Percentiles rank a stretch among this genome's conserved stretches.
These are phyloP conservation scores for Melitaea athalia DNA, from an alignment of 2,888 invertebrate species.

Conservation along the genomic window DNA sequence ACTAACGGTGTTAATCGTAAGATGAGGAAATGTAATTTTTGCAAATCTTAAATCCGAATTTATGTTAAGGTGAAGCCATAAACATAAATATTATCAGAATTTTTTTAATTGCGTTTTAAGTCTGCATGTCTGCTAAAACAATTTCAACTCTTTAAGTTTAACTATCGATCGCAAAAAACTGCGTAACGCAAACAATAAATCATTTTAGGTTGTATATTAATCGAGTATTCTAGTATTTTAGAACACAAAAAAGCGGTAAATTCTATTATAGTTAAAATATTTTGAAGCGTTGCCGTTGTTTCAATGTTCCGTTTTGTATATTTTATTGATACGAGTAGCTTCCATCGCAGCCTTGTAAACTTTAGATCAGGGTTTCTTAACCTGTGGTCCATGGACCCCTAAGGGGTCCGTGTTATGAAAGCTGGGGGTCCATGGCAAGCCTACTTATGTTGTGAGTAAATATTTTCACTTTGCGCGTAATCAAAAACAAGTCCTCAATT, in stretches of 20 bases:
- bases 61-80: slow-evolving; percentile 8
- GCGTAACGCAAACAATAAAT: not conserved
- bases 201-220: not conserved
- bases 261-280: not conserved
- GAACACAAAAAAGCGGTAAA: not conserved
- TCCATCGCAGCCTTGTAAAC: not conserved
- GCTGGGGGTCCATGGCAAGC: too few species aligned
- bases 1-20: not conserved
- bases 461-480: too few species aligned
- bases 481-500: too few species aligned
- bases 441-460: too few species aligned
- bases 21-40: not conserved
- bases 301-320: not conserved
- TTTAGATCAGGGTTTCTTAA: too few species aligned
- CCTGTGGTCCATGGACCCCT: too few species aligned
- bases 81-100: not conserved
- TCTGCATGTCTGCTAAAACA: not conserved
- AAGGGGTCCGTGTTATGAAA: too few species aligned
- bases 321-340: not conserved
- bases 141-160: not conserved
- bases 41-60: not conserved
- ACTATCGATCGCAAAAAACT: not conserved
- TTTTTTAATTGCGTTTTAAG: not conserved
- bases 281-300: not conserved
- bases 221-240: not conserved